phyloP scores from a whole-genome alignment of 2,888 invertebrate genomes.

The Chaitophorus viminalis region DNA sequence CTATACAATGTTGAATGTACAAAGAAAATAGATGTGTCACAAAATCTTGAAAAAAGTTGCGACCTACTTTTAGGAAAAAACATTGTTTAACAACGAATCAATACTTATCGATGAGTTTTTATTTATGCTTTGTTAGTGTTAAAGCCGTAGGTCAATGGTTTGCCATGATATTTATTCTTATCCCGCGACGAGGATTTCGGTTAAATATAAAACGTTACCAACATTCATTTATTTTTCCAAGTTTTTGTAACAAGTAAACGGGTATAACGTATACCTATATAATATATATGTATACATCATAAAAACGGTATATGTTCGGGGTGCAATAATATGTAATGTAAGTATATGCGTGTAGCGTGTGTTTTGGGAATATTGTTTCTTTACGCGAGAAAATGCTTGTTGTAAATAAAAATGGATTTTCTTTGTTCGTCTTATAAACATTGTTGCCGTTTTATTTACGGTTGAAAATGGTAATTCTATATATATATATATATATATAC shows the following conservation, averaged over 20 bases:
- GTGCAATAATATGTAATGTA: no score
- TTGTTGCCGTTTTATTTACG: neutral
- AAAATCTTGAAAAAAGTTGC: conserved; percentile 28
- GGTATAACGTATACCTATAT: no score
- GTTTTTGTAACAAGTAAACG: neutral
- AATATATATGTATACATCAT: neutral
- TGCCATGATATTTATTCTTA: neutral
- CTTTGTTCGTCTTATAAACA: neutral
- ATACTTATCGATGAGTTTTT: conserved; percentile 51
- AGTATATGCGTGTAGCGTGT: no score
- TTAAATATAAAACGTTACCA: conserved; percentile 7
- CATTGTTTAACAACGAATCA: conserved; percentile 21
- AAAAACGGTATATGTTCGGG: neutral
- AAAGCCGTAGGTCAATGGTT: conserved; percentile 13
- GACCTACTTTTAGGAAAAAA: conserved; percentile 24
- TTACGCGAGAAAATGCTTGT: neutral
- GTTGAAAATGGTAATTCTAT: neutral
- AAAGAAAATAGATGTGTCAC: neutral
- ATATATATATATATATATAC: neutral
- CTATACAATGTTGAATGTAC: no score
- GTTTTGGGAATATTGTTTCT: neutral
- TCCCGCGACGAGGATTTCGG: neutral
- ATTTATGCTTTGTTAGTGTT: conserved; percentile 28
- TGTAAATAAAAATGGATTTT: neutral
- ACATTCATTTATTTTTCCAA: conserved; percentile 16